Evolutionary conservation across 2,113 vertebrate genomes (phyloP).

Genomic region (Erythrocebus patas): DNA sequence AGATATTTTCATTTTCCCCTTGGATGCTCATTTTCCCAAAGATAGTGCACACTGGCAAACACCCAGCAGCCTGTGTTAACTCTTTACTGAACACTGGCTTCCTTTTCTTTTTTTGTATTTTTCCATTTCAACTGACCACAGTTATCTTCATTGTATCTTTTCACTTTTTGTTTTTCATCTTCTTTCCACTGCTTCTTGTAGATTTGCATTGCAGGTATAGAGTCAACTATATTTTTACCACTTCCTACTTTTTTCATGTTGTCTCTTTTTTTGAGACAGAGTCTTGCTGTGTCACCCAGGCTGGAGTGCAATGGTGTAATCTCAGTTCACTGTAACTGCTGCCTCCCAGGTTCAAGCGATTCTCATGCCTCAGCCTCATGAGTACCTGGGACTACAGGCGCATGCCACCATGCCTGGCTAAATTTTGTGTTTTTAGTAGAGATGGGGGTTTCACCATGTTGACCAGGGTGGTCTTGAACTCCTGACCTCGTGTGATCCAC

Average conservation of each 20-base stretch:
- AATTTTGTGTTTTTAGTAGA: no score
- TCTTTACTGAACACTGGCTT: not conserved
- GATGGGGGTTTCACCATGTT: no score
- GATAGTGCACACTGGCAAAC: not conserved
- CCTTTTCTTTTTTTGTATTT: not conserved
- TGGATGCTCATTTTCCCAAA: not conserved
- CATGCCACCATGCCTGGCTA: no score
- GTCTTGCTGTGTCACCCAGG: no score
- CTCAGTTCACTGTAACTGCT: no score
- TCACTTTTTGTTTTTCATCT: not conserved
- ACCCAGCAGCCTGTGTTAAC: not conserved
- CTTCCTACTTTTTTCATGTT: not conserved
- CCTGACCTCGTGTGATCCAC: no score
- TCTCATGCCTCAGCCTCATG: no score
- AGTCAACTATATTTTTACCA: not conserved
- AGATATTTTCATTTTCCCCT: not conserved
- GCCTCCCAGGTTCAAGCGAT: no score
- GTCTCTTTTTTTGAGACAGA: not conserved
- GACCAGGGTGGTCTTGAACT: no score
- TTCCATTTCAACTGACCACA: not conserved
- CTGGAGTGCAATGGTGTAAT: no score
- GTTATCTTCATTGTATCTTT: not conserved
- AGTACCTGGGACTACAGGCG: no score
- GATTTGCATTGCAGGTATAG: not conserved
- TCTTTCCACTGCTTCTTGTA: not conserved